These are phyloP conservation scores for Drosophila hamatofila DNA, from an alignment of 2,888 invertebrate species.

Conservation along the genomic window DNA sequence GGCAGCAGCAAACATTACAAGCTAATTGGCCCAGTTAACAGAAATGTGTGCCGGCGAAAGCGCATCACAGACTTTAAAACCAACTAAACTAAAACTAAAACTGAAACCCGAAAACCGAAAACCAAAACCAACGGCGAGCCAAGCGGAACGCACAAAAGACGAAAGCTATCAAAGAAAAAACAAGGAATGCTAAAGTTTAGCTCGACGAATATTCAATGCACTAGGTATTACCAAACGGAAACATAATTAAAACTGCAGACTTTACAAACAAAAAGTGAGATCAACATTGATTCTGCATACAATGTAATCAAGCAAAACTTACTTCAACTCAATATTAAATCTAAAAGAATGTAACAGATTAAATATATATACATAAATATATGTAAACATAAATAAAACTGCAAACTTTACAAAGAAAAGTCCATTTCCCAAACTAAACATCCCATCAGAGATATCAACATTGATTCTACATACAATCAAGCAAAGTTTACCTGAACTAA, in stretches of 20 bases:
- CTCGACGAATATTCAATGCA: not conserved
- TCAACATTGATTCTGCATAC: too few relatives aligned
- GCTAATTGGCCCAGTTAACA: slow-evolving; percentile 79
- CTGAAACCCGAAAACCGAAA: slow-evolving; percentile 40
- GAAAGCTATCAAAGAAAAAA: slow-evolving; percentile 29
- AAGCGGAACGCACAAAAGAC: slow-evolving; percentile 48
- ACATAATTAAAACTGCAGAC: too few relatives aligned
- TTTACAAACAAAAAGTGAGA: too few relatives aligned
- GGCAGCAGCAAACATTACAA: slow-evolving; percentile 48
- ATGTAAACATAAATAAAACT: too few relatives aligned
- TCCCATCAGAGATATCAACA: too few relatives aligned
- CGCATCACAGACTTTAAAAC: slow-evolving; percentile 54
- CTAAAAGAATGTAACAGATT: not conserved
- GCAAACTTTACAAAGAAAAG: too few relatives aligned
- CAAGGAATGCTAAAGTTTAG: not conserved
- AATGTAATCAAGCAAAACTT: too few relatives aligned
- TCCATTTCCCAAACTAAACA: too few relatives aligned
- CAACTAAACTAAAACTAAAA: slow-evolving; percentile 60
- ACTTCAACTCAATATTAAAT: too few relatives aligned
- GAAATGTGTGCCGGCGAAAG: slow-evolving; percentile 43
- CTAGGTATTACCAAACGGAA: not conserved
- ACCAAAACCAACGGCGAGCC: slow-evolving; percentile 44
- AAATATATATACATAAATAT: too few relatives aligned
- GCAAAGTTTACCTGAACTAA: too few relatives aligned
- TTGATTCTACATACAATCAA: too few relatives aligned